Evolutionary conservation across 2,888 invertebrate species (phyloP), one percentile per base, ranked within the genome.

Genomic region (Tigriopus californicus): DNA sequence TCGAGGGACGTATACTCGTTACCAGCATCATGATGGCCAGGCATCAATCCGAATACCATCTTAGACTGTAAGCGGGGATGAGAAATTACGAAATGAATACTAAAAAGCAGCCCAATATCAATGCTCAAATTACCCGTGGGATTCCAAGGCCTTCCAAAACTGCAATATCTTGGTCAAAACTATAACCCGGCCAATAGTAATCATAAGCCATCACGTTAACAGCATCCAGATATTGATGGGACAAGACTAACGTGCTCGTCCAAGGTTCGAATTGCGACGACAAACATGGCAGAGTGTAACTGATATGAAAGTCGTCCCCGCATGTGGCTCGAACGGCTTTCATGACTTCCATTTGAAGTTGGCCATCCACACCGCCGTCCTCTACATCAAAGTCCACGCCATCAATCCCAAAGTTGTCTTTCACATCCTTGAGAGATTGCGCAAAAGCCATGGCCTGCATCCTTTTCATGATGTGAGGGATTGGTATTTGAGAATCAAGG

Each of bases 121-220:
- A 41, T 41, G 13, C 13, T 41, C 13, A 41, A 41, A n/a, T 49
- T 49, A 13, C 49, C 49, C 22, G 15, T 5, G 49, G 49, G 22
- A 49, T 49, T 15, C 49, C 49, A 8, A 49, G 22, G 22, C 20
- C 15, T 22, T 49, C 20, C 11, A 49, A 22, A 12, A 22, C 49
- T 22, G 15, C 49, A 18, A 49, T 22, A 22, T 49, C 49, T 22
- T 20, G 15, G 12, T 15, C 13, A 22, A 49, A 49, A 5, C 22
- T 22, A 22, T 49, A 49, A 5, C 49, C 49, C 13, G 11, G 15
- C 49, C 49, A 49, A 22, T 49, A 49, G 11, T 20, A 15, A 49
- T 49, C 49, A 22, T 49, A 49, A 11, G 49, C 49, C 49, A 49
- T 49, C 12, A 49, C 49, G 22, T 49, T 49, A 22, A 49, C 49